These are phyloP conservation scores for Zonitis immaculata DNA, from an alignment of 2,888 invertebrate genomes.

Conservation along the genomic window DNA sequence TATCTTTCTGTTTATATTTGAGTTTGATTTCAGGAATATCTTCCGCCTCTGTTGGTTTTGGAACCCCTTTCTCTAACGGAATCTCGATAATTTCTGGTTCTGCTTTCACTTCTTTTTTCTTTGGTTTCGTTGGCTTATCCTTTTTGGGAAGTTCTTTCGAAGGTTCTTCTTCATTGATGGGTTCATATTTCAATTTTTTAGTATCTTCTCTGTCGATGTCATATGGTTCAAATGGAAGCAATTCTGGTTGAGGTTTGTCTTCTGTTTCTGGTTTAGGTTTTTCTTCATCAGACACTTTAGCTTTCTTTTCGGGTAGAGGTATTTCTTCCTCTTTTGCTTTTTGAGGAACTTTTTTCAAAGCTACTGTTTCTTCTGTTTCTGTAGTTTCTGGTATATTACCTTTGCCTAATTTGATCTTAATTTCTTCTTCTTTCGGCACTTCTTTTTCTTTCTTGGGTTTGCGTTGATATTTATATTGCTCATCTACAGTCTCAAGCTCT, in stretches of 20 bases:
- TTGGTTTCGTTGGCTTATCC: constrained; percentile 44
- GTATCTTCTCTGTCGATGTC: constrained; percentile 41
- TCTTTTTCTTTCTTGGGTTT: constrained; percentile 36
- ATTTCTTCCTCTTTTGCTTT: constrained; percentile 43
- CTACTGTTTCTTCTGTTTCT: constrained; percentile 47
- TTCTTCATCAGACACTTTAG: constrained; percentile 30
- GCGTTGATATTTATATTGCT: constrained; percentile 43
- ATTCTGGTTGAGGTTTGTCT: constrained; percentile 21
- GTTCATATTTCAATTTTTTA: constrained; percentile 43
- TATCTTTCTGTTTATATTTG: constrained; percentile 40
- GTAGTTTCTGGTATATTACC: constrained; percentile 50
- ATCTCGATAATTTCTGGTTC: constrained; percentile 30
- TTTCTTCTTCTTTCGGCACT: constrained; percentile 32
- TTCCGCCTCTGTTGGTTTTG: constrained; percentile 37
- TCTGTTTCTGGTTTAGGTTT: constrained; percentile 13
- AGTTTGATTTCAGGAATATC: constrained; percentile 48
- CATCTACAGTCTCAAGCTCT: constrained; percentile 45
- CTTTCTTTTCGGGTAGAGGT: constrained; percentile 38
- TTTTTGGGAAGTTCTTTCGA: constrained; percentile 35
- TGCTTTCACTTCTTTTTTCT: constrained; percentile 28
- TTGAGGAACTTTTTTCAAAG: constrained; percentile 53
- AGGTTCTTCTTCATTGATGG: constrained; percentile 31
- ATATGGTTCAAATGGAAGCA: constrained; percentile 29
- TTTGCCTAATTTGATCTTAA: constrained; percentile 46
- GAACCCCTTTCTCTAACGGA: constrained; percentile 33